These are phyloP conservation scores for Tachycineta bicolor DNA, from an alignment of 2,113 vertebrate genomes.

Conservation along the genomic window DNA sequence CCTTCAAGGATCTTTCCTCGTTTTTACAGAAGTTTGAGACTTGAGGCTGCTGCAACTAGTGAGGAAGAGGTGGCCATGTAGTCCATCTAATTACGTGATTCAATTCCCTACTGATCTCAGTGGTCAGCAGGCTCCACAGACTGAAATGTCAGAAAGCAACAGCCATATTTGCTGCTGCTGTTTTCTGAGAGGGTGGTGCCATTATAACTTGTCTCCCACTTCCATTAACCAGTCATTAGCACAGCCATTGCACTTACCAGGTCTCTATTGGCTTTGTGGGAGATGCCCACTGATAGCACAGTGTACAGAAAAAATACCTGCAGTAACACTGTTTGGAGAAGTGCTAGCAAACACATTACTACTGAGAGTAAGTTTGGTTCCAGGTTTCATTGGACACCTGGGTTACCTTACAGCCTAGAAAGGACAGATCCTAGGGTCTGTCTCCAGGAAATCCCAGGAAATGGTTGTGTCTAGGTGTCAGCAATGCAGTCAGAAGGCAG, in stretches of 20 bases:
- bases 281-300: background rate
- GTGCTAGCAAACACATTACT: background rate
- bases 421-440: background rate
- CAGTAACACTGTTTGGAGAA: background rate
- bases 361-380: background rate
- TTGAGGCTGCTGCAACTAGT: background rate
- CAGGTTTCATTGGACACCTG: fast-evolving
- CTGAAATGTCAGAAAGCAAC: background rate
- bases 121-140: background rate
- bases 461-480: background rate
- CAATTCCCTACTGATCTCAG: background rate
- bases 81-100: background rate
- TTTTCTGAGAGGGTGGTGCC: background rate
- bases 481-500: background rate
- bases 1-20: background rate
- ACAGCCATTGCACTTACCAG: background rate
- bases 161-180: background rate
- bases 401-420: background rate
- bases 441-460: background rate
- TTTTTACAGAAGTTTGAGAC: background rate
- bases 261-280: constrained; percentile 14
- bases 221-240: background rate
- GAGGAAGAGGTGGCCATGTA: background rate
- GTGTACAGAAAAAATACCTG: background rate
- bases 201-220: background rate